Percentiles rank a stretch among this genome's conserved stretches.
Conservation (phyloP, 1,140 invertebrate species). For the Calycopis cecrops region DNA sequence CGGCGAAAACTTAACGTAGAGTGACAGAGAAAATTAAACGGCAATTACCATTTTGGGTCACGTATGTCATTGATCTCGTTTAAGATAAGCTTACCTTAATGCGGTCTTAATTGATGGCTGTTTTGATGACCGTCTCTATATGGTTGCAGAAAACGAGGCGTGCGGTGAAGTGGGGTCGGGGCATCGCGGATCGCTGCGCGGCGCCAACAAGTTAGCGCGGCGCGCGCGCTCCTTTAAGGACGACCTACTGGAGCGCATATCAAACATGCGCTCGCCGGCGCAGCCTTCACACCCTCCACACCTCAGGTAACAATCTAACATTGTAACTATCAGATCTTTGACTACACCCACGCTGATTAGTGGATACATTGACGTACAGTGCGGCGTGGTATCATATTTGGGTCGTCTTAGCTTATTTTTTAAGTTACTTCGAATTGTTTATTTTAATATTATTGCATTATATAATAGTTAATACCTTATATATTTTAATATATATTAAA, state of each 20-base stretch:
- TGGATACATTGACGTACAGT: no score
- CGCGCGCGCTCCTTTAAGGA: constrained; percentile 93
- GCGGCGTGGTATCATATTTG: no score
- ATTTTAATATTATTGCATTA: no score
- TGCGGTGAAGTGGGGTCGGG: constrained; percentile 64
- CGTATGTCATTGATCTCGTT: constrained; percentile 1
- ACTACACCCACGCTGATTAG: no score
- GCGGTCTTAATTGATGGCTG: constrained; percentile 13
- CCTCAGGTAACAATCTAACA: constrained; percentile 27
- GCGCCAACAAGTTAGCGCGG: constrained; percentile 85
- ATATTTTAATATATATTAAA: no score
- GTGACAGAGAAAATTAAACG: not conserved
- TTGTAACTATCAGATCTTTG: no score
- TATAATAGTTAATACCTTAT: no score
- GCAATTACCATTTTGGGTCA: constrained; percentile 7
- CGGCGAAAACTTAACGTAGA: no score
- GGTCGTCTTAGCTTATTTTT: no score
- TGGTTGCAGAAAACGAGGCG: constrained; percentile 56
- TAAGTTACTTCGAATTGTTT: no score
- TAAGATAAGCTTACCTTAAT: not conserved
- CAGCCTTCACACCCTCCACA: constrained; percentile 62
- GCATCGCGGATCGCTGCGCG: constrained; percentile 81
- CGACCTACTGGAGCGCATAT: constrained; percentile 91
- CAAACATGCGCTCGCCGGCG: constrained; percentile 86
- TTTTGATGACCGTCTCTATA: not conserved